Conservation (phyloP, 1,140 invertebrate species). For the Procambarus clarkii region DNA sequence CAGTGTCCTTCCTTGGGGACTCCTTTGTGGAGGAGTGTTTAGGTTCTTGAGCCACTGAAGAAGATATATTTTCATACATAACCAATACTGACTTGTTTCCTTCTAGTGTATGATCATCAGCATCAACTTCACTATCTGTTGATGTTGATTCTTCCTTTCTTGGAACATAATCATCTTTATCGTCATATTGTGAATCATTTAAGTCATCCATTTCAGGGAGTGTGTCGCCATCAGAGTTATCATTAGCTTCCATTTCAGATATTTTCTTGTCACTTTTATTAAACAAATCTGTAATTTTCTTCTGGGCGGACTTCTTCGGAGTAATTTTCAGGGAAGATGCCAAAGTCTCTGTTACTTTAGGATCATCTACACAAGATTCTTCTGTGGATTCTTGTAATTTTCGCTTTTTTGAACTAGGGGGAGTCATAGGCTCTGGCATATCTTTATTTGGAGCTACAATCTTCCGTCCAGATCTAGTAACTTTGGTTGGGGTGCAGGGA, state of each 20-base stretch:
- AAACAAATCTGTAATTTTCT: slow-evolving; percentile 64
- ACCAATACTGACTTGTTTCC: neutral
- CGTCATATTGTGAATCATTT: neutral
- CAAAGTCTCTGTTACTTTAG: slow-evolving; percentile 1
- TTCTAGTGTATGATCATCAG: neutral
- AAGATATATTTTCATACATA: neutral
- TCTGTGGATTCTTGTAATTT: neutral
- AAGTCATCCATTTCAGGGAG: slow-evolving; percentile 34
- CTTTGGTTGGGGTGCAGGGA: slow-evolving; percentile 54
- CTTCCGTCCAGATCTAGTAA: slow-evolving; percentile 70
- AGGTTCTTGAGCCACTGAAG: neutral
- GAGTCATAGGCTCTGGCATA: slow-evolving; percentile 71
- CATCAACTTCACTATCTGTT: neutral
- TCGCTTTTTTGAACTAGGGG: slow-evolving; percentile 41
- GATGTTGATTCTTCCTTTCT: neutral
- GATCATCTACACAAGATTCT: slow-evolving; percentile 4
- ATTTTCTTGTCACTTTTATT: neutral
- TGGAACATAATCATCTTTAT: neutral
- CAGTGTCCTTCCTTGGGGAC: neutral
- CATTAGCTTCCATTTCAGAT: neutral
- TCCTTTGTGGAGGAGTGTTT: neutral
- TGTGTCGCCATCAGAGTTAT: neutral
- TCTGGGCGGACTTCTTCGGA: slow-evolving; percentile 42
- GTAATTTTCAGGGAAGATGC: neutral
- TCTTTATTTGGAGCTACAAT: slow-evolving; percentile 71